Base-by-base conservation (phyloP, 2,797 vertebrate species). In the Hoplostethus mediterraneus region DNA sequence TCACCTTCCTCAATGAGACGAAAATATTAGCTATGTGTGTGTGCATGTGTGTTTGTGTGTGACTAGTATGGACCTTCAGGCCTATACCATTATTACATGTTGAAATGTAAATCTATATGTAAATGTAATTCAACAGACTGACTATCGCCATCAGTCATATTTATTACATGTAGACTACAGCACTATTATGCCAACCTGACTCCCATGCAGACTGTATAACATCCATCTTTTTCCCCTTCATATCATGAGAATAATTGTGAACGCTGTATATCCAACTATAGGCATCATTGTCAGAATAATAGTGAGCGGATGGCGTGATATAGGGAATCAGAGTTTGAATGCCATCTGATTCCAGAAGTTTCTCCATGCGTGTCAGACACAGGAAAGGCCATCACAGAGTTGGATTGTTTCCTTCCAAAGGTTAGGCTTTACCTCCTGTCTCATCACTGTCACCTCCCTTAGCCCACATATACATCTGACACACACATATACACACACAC, bases 31-130 rank as follows among this genome's bases (percentile, higher is more conserved):
- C 75, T 80, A 72, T 78, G 80, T 71, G 62, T 61, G 44, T 48
- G 73, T 71, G 71, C n/a, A 9, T 54, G 68, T 78, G 80, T 71
- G 62, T 61, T 40, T 48, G 73, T 45, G 68, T 71, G 81, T 70
- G 77, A 75, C 80, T 79, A 2, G 25, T 67, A 67, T 66, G 77
- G 84, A 80, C 80, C 86, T 87, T 76, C 76, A 79, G 89, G 82
- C 67, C 59, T 78, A 60, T 61, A 64, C 84, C 78, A 89, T 90
- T 91, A 93, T 89, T 86, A 86, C 84, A 84, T 83, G 80, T 87
- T 90, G 88, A 91, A 92, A 88, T 89, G 90, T 92, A 90, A 92
- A 91, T 93, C 83, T 90, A 87, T 87, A 93, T 93, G 91, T 92
- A 93, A 93, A 93, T 93, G 91, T 83, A 86, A 90, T 92, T 90